Conservation (phyloP, 2,113 vertebrate genomes). For the Aldabrachelys gigantea region DNA sequence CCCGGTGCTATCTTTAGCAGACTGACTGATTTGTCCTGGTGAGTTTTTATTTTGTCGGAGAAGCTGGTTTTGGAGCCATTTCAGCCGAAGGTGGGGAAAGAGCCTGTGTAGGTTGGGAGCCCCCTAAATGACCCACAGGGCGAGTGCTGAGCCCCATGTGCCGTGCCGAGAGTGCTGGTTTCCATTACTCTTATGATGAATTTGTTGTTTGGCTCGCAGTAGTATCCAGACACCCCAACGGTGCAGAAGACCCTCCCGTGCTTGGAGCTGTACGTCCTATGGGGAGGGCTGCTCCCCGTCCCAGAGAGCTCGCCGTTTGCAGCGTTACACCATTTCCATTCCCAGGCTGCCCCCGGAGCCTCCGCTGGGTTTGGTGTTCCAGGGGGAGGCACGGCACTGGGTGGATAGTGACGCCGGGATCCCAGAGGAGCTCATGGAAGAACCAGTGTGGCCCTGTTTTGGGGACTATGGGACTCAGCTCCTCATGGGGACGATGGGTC, state of each 20-base stretch:
- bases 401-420: background rate
- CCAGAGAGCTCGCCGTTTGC: background rate
- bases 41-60: background rate
- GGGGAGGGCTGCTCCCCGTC: background rate
- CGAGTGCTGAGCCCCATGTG: background rate
- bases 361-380: background rate
- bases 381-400: background rate
- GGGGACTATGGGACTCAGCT: background rate
- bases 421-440: background rate
- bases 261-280: background rate
- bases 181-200: background rate
- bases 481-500: background rate
- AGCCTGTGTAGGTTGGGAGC: background rate
- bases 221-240: background rate
- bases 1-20: fast-evolving
- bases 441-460: background rate
- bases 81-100: fast-evolving
- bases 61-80: background rate
- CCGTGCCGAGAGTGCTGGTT: background rate
- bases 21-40: fast-evolving
- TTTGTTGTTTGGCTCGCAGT: no score
- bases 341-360: background rate
- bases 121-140: no score
- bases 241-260: background rate
- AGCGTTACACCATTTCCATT: background rate